Conservation (phyloP, 2,888 invertebrate genomes). For the Zootermopsis nevadensis region DNA sequence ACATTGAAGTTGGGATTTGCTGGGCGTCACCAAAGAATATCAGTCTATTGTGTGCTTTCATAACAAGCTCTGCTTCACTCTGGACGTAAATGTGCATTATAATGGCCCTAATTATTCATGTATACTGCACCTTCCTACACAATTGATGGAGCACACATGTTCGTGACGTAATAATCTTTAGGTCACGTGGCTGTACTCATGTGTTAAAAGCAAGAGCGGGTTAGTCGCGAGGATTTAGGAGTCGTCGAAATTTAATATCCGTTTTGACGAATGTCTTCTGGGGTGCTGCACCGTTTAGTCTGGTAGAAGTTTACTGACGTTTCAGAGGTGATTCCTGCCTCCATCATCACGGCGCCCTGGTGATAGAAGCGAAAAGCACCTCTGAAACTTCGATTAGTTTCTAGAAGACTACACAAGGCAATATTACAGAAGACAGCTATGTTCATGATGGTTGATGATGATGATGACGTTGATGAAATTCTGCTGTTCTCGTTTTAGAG, state of each 20-base stretch:
- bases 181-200: conserved; percentile 3
- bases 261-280: too few relatives aligned
- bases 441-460: too few relatives aligned
- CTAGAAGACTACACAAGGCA: too few relatives aligned
- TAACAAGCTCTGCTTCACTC: not conserved
- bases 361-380: too few relatives aligned
- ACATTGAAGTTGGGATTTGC: not conserved
- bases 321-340: too few relatives aligned
- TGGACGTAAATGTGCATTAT: not conserved
- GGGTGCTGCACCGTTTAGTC: too few relatives aligned
- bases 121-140: not conserved
- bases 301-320: too few relatives aligned
- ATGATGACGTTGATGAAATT: too few relatives aligned
- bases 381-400: too few relatives aligned
- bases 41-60: not conserved
- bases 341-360: too few relatives aligned
- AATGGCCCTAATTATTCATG: not conserved
- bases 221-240: not conserved
- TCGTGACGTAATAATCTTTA: not conserved
- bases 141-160: not conserved
- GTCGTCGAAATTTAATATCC: not conserved
- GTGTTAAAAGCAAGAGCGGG: not conserved
- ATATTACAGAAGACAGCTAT: too few relatives aligned
- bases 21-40: conserved; percentile 30
- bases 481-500: too few relatives aligned